A percentile compares a stretch with the other conserved stretches of the same genome.
These are phyloP conservation scores for Ophion costatus DNA, from an alignment of 2,888 invertebrate genomes.

Conservation along the genomic window DNA sequence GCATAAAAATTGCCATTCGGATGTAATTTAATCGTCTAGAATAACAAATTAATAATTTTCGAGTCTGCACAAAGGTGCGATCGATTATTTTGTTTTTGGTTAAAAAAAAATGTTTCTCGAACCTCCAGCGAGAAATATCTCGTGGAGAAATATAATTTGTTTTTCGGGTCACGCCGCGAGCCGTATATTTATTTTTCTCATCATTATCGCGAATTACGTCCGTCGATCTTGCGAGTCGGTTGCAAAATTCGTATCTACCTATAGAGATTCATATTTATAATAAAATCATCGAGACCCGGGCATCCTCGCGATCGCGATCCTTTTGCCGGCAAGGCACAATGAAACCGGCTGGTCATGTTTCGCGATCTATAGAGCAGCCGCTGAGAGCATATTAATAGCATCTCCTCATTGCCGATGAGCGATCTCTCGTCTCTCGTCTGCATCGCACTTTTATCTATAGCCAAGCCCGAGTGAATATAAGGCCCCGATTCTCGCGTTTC, in stretches of 20 bases:
- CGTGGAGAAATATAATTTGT: slow-evolving; percentile 19
- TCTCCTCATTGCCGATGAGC: slow-evolving; percentile 54
- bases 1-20: slow-evolving; percentile 14
- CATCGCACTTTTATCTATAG: slow-evolving; percentile 20
- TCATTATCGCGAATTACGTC: slow-evolving; percentile 33
- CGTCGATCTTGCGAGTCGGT: slow-evolving; percentile 8
- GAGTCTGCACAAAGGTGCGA: background rate
- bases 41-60: slow-evolving; percentile 5
- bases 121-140: background rate
- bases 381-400: slow-evolving; percentile 51
- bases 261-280: slow-evolving; percentile 23
- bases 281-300: slow-evolving; percentile 42
- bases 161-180: background rate
- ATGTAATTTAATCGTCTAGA: background rate
- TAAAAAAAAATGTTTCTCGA: background rate
- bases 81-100: slow-evolving; percentile 1
- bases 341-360: slow-evolving; percentile 56
- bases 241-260: background rate
- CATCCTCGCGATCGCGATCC: slow-evolving; percentile 27
- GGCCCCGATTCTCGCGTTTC: slow-evolving; percentile 42
- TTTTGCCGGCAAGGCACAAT: slow-evolving; percentile 32
- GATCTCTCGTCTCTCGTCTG: slow-evolving; percentile 43
- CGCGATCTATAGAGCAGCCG: slow-evolving; percentile 28
- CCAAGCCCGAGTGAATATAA: background rate
- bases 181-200: slow-evolving; percentile 17